phyloP scores from a whole-genome alignment of 2,888 invertebrate species.

The Drosophila mimica region DNA sequence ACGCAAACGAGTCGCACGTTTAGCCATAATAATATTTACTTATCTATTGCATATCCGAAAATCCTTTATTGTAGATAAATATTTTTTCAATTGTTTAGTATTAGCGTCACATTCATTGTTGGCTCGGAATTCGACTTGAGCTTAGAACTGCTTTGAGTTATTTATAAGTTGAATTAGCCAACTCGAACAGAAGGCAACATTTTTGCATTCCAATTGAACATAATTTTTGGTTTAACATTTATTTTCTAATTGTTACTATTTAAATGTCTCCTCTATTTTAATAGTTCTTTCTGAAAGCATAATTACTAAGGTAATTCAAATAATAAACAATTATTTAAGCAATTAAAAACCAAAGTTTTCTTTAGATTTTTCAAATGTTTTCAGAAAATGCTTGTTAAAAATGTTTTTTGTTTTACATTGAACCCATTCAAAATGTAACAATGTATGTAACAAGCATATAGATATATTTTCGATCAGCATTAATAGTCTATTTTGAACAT shows the following conservation, averaged over 20 bases:
- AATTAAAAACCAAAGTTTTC: not conserved
- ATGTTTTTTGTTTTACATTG: not conserved
- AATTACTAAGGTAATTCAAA: not conserved
- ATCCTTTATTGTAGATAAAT: conserved; percentile 13
- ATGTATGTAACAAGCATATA: no score
- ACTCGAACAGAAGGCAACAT: not conserved
- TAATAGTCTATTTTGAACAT: not conserved
- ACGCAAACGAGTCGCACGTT: conserved; percentile 46
- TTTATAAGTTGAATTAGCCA: not conserved
- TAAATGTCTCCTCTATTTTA: not conserved
- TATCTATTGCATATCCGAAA: conserved; percentile 50
- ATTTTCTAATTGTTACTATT: not conserved
- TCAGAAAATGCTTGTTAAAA: not conserved
- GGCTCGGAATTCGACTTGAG: not conserved
- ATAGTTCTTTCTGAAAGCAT: not conserved
- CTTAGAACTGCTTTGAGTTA: not conserved
- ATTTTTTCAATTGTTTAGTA: conserved; percentile 20
- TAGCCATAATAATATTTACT: conserved; percentile 53
- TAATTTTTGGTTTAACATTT: not conserved
- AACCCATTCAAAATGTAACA: not conserved
- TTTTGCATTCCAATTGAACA: not conserved
- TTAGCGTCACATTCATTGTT: conserved; percentile 17
- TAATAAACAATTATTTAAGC: not conserved
- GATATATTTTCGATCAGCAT: no score
- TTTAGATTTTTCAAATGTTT: no score